These are phyloP conservation scores for Tamias sibiricus DNA, from an alignment of 2,113 vertebrate genomes.

Conservation along the genomic window DNA sequence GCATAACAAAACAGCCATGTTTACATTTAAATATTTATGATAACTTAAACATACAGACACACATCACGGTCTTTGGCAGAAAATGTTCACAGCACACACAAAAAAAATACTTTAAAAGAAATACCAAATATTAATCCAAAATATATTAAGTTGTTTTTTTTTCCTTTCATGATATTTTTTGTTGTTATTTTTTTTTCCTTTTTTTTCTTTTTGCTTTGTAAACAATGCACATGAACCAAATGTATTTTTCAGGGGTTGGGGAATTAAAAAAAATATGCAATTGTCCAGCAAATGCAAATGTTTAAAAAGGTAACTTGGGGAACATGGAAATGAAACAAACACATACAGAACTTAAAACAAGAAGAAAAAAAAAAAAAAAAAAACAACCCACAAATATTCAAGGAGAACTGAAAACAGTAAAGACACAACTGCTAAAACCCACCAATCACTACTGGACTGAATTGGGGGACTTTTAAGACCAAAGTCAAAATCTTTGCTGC, in stretches of 20 bases:
- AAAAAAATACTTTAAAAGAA: slow-evolving; percentile 89
- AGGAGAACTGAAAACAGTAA: slow-evolving; percentile 55
- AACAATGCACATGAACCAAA: slow-evolving; percentile 89
- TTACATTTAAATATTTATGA: slow-evolving; percentile 91
- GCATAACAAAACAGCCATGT: slow-evolving; percentile 87
- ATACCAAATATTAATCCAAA: slow-evolving; percentile 92
- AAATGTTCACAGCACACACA: slow-evolving; percentile 90
- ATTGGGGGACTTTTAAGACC: slow-evolving; percentile 10
- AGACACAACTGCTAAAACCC: slow-evolving; percentile 57
- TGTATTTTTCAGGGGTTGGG: slow-evolving; percentile 76
- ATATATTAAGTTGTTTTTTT: slow-evolving; percentile 90
- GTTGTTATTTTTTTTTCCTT: slow-evolving; percentile 76
- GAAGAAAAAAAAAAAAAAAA: slow-evolving; percentile 17
- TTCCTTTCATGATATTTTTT: slow-evolving; percentile 84
- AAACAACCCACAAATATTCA: slow-evolving; percentile 38
- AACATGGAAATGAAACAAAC: slow-evolving; percentile 57
- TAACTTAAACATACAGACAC: slow-evolving; percentile 91
- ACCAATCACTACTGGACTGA: slow-evolving; percentile 20
- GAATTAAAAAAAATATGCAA: slow-evolving; percentile 85
- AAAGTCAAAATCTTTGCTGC: slow-evolving; percentile 1
- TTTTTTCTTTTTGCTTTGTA: slow-evolving; percentile 88
- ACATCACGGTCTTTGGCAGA: slow-evolving; percentile 90
- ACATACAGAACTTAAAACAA: slow-evolving; percentile 64
- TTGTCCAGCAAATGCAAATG: slow-evolving; percentile 91
- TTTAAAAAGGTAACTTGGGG: slow-evolving; percentile 75